These are phyloP conservation scores for Centropus bengalensis DNA, from an alignment of 2,113 vertebrate genomes.

Conservation along the genomic window DNA sequence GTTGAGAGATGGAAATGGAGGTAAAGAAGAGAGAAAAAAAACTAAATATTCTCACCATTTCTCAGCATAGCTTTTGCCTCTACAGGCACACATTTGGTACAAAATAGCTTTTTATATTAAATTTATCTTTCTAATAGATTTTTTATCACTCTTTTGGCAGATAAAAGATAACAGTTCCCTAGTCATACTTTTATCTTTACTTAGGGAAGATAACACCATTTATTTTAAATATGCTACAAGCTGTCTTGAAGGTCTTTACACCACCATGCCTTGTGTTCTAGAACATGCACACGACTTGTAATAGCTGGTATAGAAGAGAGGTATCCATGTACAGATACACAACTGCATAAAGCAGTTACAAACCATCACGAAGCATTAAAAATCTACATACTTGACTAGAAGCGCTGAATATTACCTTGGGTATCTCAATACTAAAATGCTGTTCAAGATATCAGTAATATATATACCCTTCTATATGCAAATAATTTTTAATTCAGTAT, in stretches of 20 bases:
- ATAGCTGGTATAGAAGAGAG: background rate
- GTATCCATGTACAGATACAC: background rate
- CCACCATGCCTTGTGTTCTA: background rate
- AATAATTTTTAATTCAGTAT: background rate
- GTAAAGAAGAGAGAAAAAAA: background rate
- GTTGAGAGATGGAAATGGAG: background rate
- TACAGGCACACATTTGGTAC: background rate
- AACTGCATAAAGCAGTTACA: background rate
- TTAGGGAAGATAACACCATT: background rate
- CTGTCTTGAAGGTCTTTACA: background rate
- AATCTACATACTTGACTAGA: background rate
- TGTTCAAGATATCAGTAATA: background rate
- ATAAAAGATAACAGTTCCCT: background rate
- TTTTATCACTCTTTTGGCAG: background rate
- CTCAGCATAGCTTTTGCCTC: background rate
- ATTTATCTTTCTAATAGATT: background rate
- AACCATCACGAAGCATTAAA: accelerated
- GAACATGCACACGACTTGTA: background rate
- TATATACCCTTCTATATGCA: background rate
- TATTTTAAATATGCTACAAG: background rate
- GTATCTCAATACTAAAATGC: background rate
- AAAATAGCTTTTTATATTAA: background rate
- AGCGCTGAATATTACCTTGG: background rate
- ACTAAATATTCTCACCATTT: background rate
- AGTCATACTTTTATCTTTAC: background rate